These are phyloP conservation scores for Phalacrocorax pelagicus DNA, from an alignment of 2,113 vertebrate genomes.

Conservation along the genomic window DNA sequence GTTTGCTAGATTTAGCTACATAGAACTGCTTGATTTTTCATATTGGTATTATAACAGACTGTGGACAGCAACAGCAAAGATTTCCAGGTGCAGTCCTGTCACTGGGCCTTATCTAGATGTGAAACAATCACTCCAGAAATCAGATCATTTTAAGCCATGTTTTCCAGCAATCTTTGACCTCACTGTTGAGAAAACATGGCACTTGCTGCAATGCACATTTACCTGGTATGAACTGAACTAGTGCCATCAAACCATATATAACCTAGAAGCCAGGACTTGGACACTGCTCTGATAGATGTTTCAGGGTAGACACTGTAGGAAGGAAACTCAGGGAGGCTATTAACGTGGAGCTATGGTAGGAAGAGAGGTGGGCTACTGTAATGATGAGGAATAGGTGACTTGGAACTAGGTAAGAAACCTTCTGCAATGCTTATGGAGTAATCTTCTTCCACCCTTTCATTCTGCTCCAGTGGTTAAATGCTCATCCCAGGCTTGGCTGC, in stretches of 20 bases:
- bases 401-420: not conserved
- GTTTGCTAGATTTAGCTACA: not conserved
- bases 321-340: not conserved
- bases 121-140: not conserved
- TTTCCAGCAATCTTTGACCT: not conserved
- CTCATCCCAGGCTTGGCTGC: not conserved
- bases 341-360: not conserved
- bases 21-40: not conserved
- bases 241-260: not conserved
- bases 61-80: not conserved
- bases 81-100: not conserved
- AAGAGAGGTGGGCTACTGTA: not conserved
- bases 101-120: not conserved
- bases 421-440: not conserved
- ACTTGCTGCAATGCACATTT: not conserved
- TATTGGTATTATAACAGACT: not conserved
- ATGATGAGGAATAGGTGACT: not conserved
- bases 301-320: not conserved
- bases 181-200: not conserved
- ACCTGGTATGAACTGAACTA: not conserved
- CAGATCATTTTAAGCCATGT: not conserved
- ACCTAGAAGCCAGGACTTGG: not conserved
- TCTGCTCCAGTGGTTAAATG: not conserved
- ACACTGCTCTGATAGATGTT: not conserved
- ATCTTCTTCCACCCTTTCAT: not conserved